Evolutionary conservation across 2,888 invertebrate species (phyloP).

Genomic region (Nemapogon koenigi): DNA sequence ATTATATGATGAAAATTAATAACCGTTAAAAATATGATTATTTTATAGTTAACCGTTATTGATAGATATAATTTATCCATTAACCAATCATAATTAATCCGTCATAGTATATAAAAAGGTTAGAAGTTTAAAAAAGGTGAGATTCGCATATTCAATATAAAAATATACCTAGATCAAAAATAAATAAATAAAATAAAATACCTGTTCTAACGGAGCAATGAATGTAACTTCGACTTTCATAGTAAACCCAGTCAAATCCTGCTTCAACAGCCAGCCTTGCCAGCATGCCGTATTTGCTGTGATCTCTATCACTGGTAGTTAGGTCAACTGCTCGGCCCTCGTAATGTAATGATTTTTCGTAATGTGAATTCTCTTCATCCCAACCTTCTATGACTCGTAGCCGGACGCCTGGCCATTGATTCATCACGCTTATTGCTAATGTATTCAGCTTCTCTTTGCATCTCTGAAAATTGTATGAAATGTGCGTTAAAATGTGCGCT

Average conservation of each 20-base stretch:
- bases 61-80: too few relatives aligned
- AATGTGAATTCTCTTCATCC: conserved; percentile 86
- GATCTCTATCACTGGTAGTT: conserved; percentile 92
- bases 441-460: conserved; percentile 95
- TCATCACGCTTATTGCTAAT: conserved; percentile 95
- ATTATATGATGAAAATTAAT: too few relatives aligned
- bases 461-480: conserved; percentile 72
- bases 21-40: too few relatives aligned
- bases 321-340: conserved; percentile 97
- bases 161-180: background rate
- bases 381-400: conserved; percentile 94
- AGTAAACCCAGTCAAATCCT: conserved; percentile 98
- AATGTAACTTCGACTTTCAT: conserved; percentile 92
- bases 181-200: conserved; percentile 48
- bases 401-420: conserved; percentile 96
- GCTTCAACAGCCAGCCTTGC: conserved; percentile 95
- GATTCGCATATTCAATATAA: background rate
- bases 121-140: too few relatives aligned
- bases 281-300: conserved; percentile 94
- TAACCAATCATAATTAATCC: too few relatives aligned
- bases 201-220: conserved; percentile 98
- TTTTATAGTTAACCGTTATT: too few relatives aligned
- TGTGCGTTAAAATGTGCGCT: too few relatives aligned
- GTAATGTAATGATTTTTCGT: conserved; percentile 89
- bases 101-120: too few relatives aligned